phyloP scores from a whole-genome alignment of 2,113 vertebrate species.

The Halichoeres trimaculatus region DNA sequence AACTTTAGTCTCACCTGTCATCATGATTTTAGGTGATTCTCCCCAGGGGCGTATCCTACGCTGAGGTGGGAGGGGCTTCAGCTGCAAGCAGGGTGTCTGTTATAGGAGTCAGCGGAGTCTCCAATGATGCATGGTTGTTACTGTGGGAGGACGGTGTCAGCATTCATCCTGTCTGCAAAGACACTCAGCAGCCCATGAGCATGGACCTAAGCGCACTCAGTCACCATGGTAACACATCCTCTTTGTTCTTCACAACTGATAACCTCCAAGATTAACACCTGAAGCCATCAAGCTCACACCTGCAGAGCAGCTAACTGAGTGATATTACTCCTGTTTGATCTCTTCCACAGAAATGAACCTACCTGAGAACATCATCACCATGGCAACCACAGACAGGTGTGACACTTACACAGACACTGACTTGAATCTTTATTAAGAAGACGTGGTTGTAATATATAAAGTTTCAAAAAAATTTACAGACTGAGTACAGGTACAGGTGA shows the following conservation, averaged over 20 bases:
- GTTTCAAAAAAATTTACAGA: no score
- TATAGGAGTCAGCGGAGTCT: slow-evolving; percentile 47
- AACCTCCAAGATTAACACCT: no score
- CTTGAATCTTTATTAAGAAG: no score
- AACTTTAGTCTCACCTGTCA: neutral
- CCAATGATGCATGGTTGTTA: slow-evolving; percentile 71
- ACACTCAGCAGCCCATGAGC: slow-evolving; percentile 25
- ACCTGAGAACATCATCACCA: slow-evolving; percentile 58
- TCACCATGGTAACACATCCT: slow-evolving; percentile 57
- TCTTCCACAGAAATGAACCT: slow-evolving; percentile 43
- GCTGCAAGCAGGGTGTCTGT: slow-evolving; percentile 74
- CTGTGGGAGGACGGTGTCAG: slow-evolving; percentile 72
- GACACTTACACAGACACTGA: neutral
- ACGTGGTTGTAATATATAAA: no score
- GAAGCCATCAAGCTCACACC: no score
- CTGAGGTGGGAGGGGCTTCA: slow-evolving; percentile 66
- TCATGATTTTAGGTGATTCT: slow-evolving; percentile 75
- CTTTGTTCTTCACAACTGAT: no score
- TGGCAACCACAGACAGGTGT: slow-evolving; percentile 59
- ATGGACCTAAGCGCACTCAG: slow-evolving; percentile 52
- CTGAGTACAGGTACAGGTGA: no score
- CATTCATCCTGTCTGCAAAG: slow-evolving; percentile 57
- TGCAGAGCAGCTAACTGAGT: no score
- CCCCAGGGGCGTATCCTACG: slow-evolving; percentile 63
- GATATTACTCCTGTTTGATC: neutral